phyloP scores from a whole-genome alignment of 2,888 invertebrate genomes.

The Heliconius aoede region DNA sequence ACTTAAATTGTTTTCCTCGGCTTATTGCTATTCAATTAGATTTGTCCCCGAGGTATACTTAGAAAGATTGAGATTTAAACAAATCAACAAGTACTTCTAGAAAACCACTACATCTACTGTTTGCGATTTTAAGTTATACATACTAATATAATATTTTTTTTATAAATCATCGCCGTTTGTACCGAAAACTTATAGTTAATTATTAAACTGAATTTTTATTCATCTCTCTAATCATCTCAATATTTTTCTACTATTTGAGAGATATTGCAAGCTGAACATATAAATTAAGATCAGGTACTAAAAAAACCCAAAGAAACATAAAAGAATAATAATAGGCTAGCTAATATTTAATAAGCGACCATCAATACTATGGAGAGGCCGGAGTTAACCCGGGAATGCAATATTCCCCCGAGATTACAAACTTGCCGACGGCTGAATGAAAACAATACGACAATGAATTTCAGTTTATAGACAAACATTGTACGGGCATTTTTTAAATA shows the following conservation, averaged over 20 bases:
- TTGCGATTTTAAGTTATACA: too few species aligned
- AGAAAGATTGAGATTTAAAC: not conserved
- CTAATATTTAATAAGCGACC: conserved; percentile 14
- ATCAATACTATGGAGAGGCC: not conserved
- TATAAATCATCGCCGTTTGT: too few species aligned
- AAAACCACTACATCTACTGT: too few species aligned
- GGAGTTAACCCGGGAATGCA: conserved; percentile 16
- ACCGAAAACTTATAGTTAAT: too few species aligned
- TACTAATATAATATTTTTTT: too few species aligned
- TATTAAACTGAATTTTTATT: too few species aligned
- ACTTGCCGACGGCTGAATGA: not conserved
- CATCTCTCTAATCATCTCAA: too few species aligned
- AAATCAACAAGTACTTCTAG: not conserved
- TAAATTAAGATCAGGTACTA: too few species aligned
- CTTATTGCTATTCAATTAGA: conserved; percentile 28
- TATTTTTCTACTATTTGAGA: too few species aligned
- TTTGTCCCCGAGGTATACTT: conserved; percentile 2
- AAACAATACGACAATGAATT: not conserved
- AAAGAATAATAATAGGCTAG: not conserved
- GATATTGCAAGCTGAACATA: too few species aligned
- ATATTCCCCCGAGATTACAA: conserved; percentile 24
- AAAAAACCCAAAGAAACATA: too few species aligned
- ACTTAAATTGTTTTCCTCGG: conserved; percentile 31
- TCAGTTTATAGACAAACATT: not conserved
- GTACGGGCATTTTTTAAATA: not conserved